Evolutionary conservation across 1,140 invertebrate genomes (phyloP).

Genomic region (Palaemon carinicauda): DNA sequence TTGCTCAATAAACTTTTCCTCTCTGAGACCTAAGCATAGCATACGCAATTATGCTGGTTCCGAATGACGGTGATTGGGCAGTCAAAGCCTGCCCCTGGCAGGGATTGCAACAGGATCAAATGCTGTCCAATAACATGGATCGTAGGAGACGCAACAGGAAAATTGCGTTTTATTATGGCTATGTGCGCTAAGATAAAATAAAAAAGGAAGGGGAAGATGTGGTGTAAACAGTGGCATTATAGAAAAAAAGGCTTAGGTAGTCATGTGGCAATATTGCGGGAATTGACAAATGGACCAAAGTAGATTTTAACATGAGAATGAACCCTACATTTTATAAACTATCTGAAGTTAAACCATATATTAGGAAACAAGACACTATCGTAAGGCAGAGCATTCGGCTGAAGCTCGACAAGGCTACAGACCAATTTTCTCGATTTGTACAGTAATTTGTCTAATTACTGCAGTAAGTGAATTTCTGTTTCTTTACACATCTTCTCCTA

Average conservation of each 20-base stretch:
- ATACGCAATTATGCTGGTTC: conserved; percentile 10
- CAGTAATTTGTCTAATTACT: conserved; percentile 7
- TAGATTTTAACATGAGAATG: background rate
- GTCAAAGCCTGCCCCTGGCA: conserved; percentile 9
- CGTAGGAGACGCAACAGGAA: background rate
- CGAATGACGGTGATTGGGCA: background rate
- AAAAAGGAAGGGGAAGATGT: background rate
- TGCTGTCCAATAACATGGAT: background rate
- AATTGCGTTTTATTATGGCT: background rate
- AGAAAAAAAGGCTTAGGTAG: background rate
- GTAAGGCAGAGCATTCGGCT: too few relatives aligned
- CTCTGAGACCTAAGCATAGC: background rate
- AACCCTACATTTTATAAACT: background rate
- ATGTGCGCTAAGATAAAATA: background rate
- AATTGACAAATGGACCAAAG: background rate
- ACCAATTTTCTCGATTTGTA: background rate
- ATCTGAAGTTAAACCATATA: background rate
- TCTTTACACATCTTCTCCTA: background rate
- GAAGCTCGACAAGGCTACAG: too few relatives aligned
- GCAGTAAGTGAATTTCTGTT: background rate
- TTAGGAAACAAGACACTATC: background rate
- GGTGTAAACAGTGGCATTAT: background rate
- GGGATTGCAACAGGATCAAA: background rate
- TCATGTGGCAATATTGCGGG: conserved; percentile 5
- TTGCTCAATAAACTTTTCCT: too few relatives aligned